These are phyloP conservation scores for Ophiodon elongatus DNA, from an alignment of 2,113 vertebrate species.

Conservation along the genomic window DNA sequence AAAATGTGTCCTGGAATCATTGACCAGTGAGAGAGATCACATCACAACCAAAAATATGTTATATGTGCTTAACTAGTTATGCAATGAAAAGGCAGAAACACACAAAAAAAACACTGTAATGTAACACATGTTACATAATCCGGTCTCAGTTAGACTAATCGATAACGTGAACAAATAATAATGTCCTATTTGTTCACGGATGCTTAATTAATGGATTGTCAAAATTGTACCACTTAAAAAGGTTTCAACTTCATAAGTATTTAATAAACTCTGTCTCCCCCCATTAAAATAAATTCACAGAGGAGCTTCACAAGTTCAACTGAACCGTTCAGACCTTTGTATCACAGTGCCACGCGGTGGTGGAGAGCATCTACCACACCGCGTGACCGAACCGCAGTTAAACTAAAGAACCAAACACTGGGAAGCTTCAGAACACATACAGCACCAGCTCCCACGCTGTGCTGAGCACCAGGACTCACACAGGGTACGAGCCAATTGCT, in stretches of 20 bases:
- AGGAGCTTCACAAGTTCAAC: background rate
- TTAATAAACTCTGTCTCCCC: too few relatives aligned
- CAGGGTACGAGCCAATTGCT: background rate
- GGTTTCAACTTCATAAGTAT: background rate
- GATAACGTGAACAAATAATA: background rate
- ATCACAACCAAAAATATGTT: background rate
- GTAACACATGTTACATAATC: background rate
- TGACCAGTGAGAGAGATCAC: background rate
- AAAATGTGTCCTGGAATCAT: background rate
- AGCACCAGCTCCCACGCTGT: background rate
- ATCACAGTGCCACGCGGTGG: slow-evolving; percentile 20
- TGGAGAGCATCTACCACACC: background rate
- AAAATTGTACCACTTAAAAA: background rate
- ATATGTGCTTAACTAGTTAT: background rate
- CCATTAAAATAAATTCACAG: background rate
- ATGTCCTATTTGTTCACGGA: background rate
- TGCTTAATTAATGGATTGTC: background rate
- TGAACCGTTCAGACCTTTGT: background rate
- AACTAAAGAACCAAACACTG: background rate
- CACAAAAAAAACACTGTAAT: background rate
- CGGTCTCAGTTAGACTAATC: background rate
- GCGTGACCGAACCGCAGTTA: background rate
- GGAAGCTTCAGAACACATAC: background rate
- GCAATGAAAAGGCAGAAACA: background rate
- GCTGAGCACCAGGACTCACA: background rate